Evolutionary conservation across 2,797 vertebrate species (phyloP).

Genomic region (Erpetoichthys calabaricus): DNA sequence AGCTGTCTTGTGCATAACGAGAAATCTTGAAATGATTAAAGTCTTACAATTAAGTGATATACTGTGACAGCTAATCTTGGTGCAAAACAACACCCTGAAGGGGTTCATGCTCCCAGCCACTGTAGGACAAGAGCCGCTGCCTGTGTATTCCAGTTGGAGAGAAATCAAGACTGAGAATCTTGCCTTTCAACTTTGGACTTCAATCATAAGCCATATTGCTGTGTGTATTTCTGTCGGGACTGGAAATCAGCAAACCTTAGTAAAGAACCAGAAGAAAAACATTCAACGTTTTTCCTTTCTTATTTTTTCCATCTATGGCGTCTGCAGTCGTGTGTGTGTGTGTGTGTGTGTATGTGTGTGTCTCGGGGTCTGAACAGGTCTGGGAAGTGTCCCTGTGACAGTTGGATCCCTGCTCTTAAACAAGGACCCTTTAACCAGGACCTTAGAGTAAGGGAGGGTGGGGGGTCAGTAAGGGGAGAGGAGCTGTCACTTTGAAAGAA

Average conservation of each 20-base stretch:
- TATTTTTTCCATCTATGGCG: constrained; percentile 27
- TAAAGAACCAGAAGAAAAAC: constrained; percentile 2
- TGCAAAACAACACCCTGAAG: background rate
- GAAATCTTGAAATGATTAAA: constrained; percentile 1
- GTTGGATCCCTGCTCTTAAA: constrained; percentile 28
- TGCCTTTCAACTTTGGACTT: too few relatives aligned
- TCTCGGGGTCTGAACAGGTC: constrained; percentile 9
- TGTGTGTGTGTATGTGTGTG: too few relatives aligned
- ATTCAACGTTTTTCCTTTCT: constrained; percentile 18
- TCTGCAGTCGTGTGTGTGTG: background rate
- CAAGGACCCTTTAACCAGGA: constrained; percentile 26
- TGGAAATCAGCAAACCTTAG: constrained; percentile 1
- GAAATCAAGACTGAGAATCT: background rate
- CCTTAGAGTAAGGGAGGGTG: background rate
- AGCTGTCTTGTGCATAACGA: background rate
- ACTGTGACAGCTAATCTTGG: background rate
- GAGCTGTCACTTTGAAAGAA: constrained; percentile 28
- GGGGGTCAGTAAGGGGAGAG: constrained; percentile 11
- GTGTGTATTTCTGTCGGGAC: background rate
- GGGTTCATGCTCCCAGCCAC: background rate
- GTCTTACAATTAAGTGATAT: background rate
- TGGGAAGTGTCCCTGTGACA: constrained; percentile 39
- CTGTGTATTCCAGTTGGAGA: background rate
- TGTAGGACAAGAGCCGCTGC: background rate
- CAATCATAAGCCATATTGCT: background rate